Base-by-base conservation (phyloP, 2,113 vertebrate species). In the Scolopax mira region DNA sequence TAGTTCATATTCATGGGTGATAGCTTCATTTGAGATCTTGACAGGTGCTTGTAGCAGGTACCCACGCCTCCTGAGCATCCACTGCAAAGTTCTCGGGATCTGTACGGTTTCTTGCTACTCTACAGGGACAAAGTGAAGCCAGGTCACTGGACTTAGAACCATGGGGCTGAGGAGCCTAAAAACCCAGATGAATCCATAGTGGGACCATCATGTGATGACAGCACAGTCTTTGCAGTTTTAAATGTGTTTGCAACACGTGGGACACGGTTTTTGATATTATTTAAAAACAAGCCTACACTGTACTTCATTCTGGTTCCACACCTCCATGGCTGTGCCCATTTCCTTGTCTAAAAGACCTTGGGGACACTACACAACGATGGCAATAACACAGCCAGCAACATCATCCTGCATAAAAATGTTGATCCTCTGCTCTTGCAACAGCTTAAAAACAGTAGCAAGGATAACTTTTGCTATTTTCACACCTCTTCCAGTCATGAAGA, bases 221-320 rank as follows among this genome's bases (percentile, higher is more conserved):
- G 21, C 55, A 3, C 6, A 31, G 6, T 7, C 35, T 46, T 10
- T 13, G 13, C 6, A 18, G 72, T 31, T 79, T 41, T 10, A 5
- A 30, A 39, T 0, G 2, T 13, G 22, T 35, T 61, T 48, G n/a
- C 10, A 18, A 57, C 0, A 3, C 3, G 3, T 1, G 3, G 74
- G 46, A 19, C 11, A 13, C 3, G 0, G 58, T 80, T 81, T 93
- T 67, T 0, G 5, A 7, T 55, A 7, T 31, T 19, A 39, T 62
- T 89, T 69, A 42, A 21, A 28, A 51, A 55, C 7, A 13, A 33
- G 23, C 6, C 37, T 11, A 5, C 6, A 30, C 19, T 67, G 66
- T 8, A 18, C 31, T 48, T 54, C 48, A 2, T 18, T 10, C 17
- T 5, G 52, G 33, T 41, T 80, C 7, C 11, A 6, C 9, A 8